These are phyloP conservation scores for Leucopsar rothschildi DNA, from an alignment of 2,113 vertebrate genomes.

Conservation along the genomic window DNA sequence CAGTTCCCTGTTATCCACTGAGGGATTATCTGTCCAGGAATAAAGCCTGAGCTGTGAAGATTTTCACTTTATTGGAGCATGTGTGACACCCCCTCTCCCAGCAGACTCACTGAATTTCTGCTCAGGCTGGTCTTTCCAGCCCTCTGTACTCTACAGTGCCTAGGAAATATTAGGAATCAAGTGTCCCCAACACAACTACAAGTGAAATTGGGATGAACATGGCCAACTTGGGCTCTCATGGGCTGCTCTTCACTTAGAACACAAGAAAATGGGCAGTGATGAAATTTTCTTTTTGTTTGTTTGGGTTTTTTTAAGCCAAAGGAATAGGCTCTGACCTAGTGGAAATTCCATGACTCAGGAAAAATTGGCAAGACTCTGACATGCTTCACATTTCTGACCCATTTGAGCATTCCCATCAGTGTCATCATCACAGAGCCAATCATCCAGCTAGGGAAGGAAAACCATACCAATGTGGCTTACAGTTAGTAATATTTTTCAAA, in stretches of 20 bases:
- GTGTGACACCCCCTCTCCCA: neutral
- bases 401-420: neutral
- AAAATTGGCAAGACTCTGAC: neutral
- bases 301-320: neutral
- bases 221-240: fast-evolving
- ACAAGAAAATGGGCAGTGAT: neutral
- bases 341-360: neutral
- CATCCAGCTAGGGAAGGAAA: neutral
- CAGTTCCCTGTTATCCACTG: neutral
- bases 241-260: neutral
- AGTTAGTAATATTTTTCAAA: neutral
- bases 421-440: neutral
- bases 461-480: neutral
- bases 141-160: neutral
- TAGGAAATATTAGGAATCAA: neutral
- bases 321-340: neutral
- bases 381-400: neutral
- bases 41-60: neutral
- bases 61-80: neutral
- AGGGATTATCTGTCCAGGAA: neutral
- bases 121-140: neutral
- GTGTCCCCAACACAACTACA: neutral
- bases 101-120: neutral
- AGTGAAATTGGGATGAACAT: neutral
- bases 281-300: neutral